A percentile compares a stretch with the other conserved stretches of the same genome.
Conservation (phyloP, 2,113 vertebrate species). For the Leuciscus idus region DNA sequence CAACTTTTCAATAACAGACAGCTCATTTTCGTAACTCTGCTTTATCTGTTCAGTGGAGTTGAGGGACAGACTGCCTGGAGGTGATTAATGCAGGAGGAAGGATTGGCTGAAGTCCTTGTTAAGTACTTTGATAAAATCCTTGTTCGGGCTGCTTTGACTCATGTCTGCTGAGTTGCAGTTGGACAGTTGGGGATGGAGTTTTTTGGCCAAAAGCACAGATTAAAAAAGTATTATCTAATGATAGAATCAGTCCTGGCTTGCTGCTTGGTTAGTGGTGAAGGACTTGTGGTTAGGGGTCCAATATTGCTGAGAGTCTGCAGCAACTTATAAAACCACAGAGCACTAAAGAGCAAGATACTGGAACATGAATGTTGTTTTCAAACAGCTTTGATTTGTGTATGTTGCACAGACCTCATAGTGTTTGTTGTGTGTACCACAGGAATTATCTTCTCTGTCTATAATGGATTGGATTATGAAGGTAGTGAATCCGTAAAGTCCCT, state of each 20-base stretch:
- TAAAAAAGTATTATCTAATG: slow-evolving; percentile 5
- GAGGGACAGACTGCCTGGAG: background rate
- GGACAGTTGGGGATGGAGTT: slow-evolving; percentile 1
- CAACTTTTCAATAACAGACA: slow-evolving; percentile 6
- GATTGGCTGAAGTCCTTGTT: slow-evolving; percentile 13
- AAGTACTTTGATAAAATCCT: slow-evolving; percentile 19
- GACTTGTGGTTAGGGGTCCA: slow-evolving; percentile 31
- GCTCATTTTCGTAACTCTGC: background rate
- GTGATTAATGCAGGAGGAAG: background rate
- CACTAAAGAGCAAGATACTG: background rate
- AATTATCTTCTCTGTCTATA: background rate
- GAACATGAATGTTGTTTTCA: slow-evolving; percentile 1
- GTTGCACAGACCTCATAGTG: slow-evolving; percentile 5
- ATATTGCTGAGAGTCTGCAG: background rate
- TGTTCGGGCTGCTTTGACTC: background rate
- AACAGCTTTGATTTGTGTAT: slow-evolving; percentile 16
- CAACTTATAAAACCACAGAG: slow-evolving; percentile 31
- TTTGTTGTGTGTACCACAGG: background rate
- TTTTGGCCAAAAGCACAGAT: slow-evolving; percentile 1
- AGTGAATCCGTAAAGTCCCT: background rate
- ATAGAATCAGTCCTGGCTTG: slow-evolving; percentile 12
- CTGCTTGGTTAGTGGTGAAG: slow-evolving; percentile 25
- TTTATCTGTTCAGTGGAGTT: background rate
- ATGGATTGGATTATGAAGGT: background rate
- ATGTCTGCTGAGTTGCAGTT: background rate